Evolutionary conservation across 2,888 invertebrate genomes (phyloP).

Genomic region (Pelosia muscerda): DNA sequence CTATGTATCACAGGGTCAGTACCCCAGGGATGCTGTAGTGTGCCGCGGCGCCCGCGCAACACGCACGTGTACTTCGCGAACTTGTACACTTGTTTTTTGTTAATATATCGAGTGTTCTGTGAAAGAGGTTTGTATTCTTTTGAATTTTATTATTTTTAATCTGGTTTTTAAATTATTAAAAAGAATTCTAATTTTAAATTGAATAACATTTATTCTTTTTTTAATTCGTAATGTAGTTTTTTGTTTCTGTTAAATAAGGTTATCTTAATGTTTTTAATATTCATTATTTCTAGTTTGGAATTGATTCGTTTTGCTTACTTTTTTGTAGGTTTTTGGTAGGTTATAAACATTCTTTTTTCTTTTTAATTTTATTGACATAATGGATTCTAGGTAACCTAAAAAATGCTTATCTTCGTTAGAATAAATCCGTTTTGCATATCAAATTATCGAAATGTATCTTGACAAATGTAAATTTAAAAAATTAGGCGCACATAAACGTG

Average conservation of each 20-base stretch:
- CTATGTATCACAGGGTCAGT: constrained; percentile 39
- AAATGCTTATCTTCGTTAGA: not conserved
- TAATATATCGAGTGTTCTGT: constrained; percentile 19
- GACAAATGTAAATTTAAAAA: constrained; percentile 1
- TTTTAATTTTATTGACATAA: no score
- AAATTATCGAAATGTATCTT: not conserved
- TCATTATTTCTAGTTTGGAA: no score
- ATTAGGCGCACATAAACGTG: not conserved
- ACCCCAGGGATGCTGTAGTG: constrained; percentile 53
- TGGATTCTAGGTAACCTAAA: not conserved
- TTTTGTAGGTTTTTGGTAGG: no score
- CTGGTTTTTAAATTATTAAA: not conserved
- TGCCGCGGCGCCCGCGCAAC: constrained; percentile 47
- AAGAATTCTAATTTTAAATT: not conserved
- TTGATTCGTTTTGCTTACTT: no score
- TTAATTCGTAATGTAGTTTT: not conserved
- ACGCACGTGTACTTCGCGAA: constrained; percentile 45
- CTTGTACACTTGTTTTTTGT: constrained; percentile 24
- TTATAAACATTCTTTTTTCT: no score
- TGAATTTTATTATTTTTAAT: not conserved
- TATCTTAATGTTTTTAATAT: not conserved
- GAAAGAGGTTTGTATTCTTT: constrained; percentile 41
- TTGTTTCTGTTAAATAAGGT: not conserved
- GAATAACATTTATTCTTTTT: not conserved
- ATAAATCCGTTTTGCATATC: not conserved